These are phyloP conservation scores for Xanthia togata DNA, from an alignment of 2,888 invertebrate species.

Conservation along the genomic window DNA sequence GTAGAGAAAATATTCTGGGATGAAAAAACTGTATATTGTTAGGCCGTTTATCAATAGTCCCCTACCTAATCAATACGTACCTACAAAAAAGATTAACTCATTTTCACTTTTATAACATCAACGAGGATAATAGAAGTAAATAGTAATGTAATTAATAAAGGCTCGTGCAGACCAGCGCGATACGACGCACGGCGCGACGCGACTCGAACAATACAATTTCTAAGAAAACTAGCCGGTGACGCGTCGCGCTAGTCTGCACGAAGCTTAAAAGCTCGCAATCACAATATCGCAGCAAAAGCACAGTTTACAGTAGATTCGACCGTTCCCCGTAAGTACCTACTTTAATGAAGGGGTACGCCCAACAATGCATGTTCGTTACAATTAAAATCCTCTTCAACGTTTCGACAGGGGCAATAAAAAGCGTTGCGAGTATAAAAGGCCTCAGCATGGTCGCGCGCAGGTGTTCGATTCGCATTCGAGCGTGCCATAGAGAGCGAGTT, in stretches of 20 bases:
- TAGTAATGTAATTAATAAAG: neutral
- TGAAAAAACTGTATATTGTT: neutral
- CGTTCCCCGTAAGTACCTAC: neutral
- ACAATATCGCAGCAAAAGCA: neutral
- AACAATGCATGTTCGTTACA: slow-evolving; percentile 53
- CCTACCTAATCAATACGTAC: neutral
- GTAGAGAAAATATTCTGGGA: neutral
- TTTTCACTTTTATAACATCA: slow-evolving; percentile 31
- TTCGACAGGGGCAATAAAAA: slow-evolving; percentile 42
- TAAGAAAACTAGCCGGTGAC: no score
- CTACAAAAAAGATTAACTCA: neutral
- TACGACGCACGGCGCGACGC: no score
- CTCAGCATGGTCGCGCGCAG: slow-evolving; percentile 69
- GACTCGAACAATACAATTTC: no score
- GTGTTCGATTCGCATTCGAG: slow-evolving; percentile 82
- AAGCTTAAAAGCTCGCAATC: slow-evolving; percentile 3
- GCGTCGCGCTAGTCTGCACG: no score
- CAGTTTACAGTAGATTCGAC: slow-evolving; percentile 5
- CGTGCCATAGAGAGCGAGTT: slow-evolving; percentile 84
- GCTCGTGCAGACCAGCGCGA: no score
- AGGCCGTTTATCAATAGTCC: neutral
- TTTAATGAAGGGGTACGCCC: slow-evolving; percentile 20
- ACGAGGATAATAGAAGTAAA: neutral
- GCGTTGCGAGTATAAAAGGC: slow-evolving; percentile 23
- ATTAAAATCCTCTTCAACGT: slow-evolving; percentile 57